These are phyloP conservation scores for Callionymus lyra DNA, from an alignment of 2,113 vertebrate species.

Conservation along the genomic window DNA sequence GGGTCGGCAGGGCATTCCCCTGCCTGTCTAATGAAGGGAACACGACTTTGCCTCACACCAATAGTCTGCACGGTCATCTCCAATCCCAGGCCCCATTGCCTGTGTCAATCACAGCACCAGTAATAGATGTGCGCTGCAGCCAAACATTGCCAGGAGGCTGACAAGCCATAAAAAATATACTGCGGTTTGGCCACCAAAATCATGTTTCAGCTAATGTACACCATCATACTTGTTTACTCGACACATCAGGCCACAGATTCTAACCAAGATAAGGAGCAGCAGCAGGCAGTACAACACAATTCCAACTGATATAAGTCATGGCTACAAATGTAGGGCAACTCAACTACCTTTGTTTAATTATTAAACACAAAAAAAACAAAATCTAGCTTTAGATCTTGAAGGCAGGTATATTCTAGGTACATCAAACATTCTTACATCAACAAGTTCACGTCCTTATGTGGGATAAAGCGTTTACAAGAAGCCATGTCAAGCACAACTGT, in stretches of 20 bases:
- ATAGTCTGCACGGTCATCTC: constrained; percentile 45
- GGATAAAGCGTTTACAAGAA: too few relatives aligned
- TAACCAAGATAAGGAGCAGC: neutral
- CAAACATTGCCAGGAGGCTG: constrained; percentile 17
- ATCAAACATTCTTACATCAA: too few relatives aligned
- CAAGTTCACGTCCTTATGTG: too few relatives aligned
- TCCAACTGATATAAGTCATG: too few relatives aligned
- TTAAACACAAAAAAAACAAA: neutral
- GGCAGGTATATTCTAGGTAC: too few relatives aligned
- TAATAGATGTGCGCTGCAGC: constrained; percentile 30
- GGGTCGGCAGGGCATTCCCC: constrained; percentile 64
- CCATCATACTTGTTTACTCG: constrained; percentile 9
- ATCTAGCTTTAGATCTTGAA: neutral
- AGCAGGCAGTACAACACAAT: too few relatives aligned
- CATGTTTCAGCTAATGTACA: constrained; percentile 15
- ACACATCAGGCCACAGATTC: constrained; percentile 1
- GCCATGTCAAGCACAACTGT: too few relatives aligned
- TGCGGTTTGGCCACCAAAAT: constrained; percentile 1
- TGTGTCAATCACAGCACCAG: constrained; percentile 56
- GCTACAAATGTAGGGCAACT: too few relatives aligned
- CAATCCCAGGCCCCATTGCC: constrained; percentile 69
- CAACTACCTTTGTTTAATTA: too few relatives aligned
- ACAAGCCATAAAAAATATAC: constrained; percentile 17
- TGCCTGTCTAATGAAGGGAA: constrained; percentile 64
- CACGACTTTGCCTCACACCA: constrained; percentile 52